These are phyloP conservation scores for Malurus alboscapulatus DNA, from an alignment of 2,113 vertebrate species.

Conservation along the genomic window DNA sequence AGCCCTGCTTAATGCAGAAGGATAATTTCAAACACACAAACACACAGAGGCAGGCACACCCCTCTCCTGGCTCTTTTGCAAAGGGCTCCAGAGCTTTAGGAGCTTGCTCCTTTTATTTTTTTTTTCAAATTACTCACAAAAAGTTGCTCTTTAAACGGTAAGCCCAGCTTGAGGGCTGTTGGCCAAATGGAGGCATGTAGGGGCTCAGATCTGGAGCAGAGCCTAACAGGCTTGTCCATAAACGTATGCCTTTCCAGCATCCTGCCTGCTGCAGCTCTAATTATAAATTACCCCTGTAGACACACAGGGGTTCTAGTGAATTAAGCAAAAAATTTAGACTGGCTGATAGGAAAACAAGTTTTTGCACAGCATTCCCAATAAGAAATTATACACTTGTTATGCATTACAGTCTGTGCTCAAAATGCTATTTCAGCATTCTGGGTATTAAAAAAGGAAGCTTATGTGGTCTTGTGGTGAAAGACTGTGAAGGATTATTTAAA, in stretches of 20 bases:
- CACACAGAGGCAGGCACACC: not conserved
- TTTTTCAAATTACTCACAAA: not conserved
- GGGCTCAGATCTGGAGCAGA: constrained; percentile 51
- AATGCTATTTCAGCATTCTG: constrained; percentile 81
- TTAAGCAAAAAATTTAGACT: constrained; percentile 71
- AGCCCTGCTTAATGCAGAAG: not conserved
- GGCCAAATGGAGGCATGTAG: constrained; percentile 46
- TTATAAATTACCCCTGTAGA: constrained; percentile 68
- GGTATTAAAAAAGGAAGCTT: constrained; percentile 82
- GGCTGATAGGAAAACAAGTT: constrained; percentile 69
- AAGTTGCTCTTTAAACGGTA: constrained; percentile 40
- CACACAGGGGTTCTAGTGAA: constrained; percentile 65
- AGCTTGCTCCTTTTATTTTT: not conserved
- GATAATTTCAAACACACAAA: not conserved
- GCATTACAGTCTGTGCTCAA: constrained; percentile 78
- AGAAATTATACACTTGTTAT: constrained; percentile 82
- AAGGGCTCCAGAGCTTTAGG: not conserved
- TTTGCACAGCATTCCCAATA: constrained; percentile 74
- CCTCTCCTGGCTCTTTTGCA: not conserved
- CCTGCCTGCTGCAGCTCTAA: constrained; percentile 57
- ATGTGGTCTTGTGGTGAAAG: constrained; percentile 78
- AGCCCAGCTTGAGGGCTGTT: constrained; percentile 51
- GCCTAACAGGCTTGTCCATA: constrained; percentile 59
- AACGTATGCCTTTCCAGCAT: constrained; percentile 34
- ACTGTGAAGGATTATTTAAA: constrained; percentile 82